Base-by-base conservation (phyloP, 1,140 invertebrate genomes). In the Drosophila insularis region DNA sequence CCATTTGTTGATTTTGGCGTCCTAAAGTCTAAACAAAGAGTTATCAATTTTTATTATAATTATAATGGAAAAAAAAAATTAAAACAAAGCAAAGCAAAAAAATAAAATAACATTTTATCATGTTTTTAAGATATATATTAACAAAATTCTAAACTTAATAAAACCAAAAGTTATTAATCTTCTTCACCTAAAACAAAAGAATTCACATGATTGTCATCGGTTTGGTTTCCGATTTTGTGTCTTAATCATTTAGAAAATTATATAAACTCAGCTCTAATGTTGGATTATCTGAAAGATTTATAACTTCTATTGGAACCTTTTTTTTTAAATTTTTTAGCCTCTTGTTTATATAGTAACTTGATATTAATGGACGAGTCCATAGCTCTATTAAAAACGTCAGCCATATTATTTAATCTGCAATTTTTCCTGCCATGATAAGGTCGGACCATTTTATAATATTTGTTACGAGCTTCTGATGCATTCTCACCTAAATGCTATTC, bases 391-490 rank as follows among this genome's bases (percentile, higher is more conserved):
- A 58, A 58, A 58, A 58, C 37, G 55, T 58, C 55, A 21, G 55
- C 40, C 37, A 61, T 14, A 61, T 61, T 61, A 43, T 23, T 43
- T 62, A 62, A 46, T 46, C 59, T 43, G 19, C 2, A 43, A 43
- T 39, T 62, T 62, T 62, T 62, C 32, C 40, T 62, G 40, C 39
- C 37, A 17, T 62, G 39, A 46, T 39, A 62, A 46, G 39, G 59
- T 62, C 59, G 19, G 59, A 46, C 37, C n/a, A 62, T 62, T 62
- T 32, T 35, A 43, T 6, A 43, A 40, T 50, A 53, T n/a, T 17
- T 23, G 27, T 63, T 63, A 27, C n/a, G n/a, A n/a, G n/a, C n/a
- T n/a, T n/a, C n/a, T n/a, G n/a, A n/a, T n/a, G n/a, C n/a, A n/a
- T n/a, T n/a, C n/a, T 63, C 61, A 14, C 61, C 39, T 13, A 63